phyloP scores from a whole-genome alignment of 1,140 invertebrate genomes.

The Limonius californicus region DNA sequence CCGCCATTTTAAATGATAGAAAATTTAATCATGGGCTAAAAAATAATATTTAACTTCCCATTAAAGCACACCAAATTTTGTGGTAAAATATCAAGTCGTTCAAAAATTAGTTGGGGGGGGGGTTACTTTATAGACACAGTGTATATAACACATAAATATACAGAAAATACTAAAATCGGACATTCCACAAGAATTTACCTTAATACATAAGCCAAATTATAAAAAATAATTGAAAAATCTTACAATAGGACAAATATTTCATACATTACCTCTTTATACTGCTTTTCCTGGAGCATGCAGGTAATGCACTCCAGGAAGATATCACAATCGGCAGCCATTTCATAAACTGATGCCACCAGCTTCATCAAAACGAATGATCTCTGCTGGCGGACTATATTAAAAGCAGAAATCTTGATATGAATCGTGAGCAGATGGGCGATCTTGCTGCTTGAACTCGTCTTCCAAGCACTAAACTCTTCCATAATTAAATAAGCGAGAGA shows the following conservation, averaged over 20 bases:
- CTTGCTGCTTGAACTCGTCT: constrained; percentile 36
- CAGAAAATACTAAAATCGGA: too few relatives aligned
- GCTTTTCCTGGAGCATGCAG: constrained; percentile 51
- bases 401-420: constrained; percentile 58
- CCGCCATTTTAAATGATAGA: too few relatives aligned
- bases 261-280: constrained; percentile 61
- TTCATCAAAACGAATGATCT: constrained; percentile 53
- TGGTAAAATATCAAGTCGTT: too few relatives aligned
- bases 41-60: too few relatives aligned
- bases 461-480: constrained; percentile 56
- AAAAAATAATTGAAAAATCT: neutral
- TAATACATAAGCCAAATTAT: too few relatives aligned
- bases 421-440: constrained; percentile 47
- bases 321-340: constrained; percentile 51
- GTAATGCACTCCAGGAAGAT: constrained; percentile 54
- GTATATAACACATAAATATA: too few relatives aligned
- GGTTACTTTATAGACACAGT: too few relatives aligned
- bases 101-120: too few relatives aligned
- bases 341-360: constrained; percentile 52
- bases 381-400: constrained; percentile 56
- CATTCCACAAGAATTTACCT: too few relatives aligned
- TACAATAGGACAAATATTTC: too few relatives aligned
- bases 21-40: too few relatives aligned
- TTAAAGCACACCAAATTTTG: too few relatives aligned
- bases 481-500: constrained; percentile 56